These are phyloP conservation scores for Tadarida brasiliensis DNA, from an alignment of 2,797 vertebrate species.

Conservation along the genomic window DNA sequence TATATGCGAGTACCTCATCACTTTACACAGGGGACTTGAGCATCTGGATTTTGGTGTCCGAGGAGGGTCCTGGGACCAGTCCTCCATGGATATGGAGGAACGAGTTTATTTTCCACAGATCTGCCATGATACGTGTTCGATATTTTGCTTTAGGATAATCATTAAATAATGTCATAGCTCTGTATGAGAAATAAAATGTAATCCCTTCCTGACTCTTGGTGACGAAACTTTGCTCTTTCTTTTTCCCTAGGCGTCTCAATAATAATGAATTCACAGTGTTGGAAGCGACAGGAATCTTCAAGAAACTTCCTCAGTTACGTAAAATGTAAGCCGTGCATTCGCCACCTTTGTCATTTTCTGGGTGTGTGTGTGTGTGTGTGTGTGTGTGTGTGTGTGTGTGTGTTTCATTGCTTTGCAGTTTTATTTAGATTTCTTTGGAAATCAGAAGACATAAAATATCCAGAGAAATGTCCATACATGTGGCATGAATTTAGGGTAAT, in stretches of 20 bases:
- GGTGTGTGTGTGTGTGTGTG: too few relatives aligned
- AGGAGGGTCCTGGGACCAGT: neutral
- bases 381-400: neutral
- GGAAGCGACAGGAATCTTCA: slow-evolving; percentile 98
- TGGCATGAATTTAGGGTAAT: slow-evolving; percentile 49
- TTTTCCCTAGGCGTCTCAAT: slow-evolving; percentile 93
- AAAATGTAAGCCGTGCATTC: slow-evolving; percentile 94
- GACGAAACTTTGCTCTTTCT: slow-evolving; percentile 41
- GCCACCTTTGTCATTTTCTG: slow-evolving; percentile 13
- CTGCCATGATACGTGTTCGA: neutral
- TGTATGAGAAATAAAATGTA: neutral
- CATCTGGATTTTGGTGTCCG: neutral
- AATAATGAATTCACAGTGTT: slow-evolving; percentile 99
- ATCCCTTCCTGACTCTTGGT: neutral
- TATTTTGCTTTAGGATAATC: slow-evolving; percentile 16
- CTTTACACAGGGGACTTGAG: neutral
- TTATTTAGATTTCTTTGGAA: slow-evolving; percentile 64
- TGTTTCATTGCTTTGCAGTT: neutral
- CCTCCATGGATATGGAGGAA: neutral
- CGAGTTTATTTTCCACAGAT: neutral
- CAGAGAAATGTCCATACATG: slow-evolving; percentile 43
- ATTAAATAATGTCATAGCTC: neutral
- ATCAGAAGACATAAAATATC: slow-evolving; percentile 17
- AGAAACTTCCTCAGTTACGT: slow-evolving; percentile 97
- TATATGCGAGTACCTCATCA: neutral